Evolutionary conservation across 2,888 invertebrate genomes (phyloP), one percentile per base, ranked within the genome.

Genomic region (Lepidocyrtoides sp.): DNA sequence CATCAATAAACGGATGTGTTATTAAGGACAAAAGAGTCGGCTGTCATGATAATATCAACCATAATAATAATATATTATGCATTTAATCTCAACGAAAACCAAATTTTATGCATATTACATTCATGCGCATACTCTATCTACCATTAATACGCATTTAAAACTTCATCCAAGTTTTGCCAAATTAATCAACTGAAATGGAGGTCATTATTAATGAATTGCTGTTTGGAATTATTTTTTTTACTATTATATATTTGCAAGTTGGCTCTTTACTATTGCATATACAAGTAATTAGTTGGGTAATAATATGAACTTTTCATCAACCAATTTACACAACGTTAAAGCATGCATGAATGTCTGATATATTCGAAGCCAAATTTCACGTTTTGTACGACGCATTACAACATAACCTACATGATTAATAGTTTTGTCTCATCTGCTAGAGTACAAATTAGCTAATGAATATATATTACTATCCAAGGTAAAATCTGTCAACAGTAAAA

Each of bases 381-480:
- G 7, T n/a, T n/a, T n/a, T n/a, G n/a, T 17, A 54, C 14, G 17
- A n/a, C 48, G 48, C n/a, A 54, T 17, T 54, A 54, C 36, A 36
- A 36, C 36, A 36, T 36, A 36, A 7, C 36, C 2, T 36, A 4
- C 7, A 36, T 36, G 36, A 36, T 36, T 36, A 36, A 36, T 36
- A 36, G 36, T 36, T 36, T 36, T 7, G 7, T 36, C 36, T 36
- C 36, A 36, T 36, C 36, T 36, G 36, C 36, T 36, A 7, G 3
- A 36, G 36, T 2, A 10, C 48, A 48, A 5, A 48, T 14, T 5
- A 48, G 5, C 7, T 5, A 29, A 32, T 32, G 0, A 5, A 66
- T n/a, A 48, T 8, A 48, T 75, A 8, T 23, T 36, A 54, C 17
- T 75, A 75, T 75, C 72, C 72, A 75, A 75, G 72, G 72, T 44